These are phyloP conservation scores for Petrocephalus microphthalmus DNA, from an alignment of 2,113 vertebrate genomes.

Conservation along the genomic window DNA sequence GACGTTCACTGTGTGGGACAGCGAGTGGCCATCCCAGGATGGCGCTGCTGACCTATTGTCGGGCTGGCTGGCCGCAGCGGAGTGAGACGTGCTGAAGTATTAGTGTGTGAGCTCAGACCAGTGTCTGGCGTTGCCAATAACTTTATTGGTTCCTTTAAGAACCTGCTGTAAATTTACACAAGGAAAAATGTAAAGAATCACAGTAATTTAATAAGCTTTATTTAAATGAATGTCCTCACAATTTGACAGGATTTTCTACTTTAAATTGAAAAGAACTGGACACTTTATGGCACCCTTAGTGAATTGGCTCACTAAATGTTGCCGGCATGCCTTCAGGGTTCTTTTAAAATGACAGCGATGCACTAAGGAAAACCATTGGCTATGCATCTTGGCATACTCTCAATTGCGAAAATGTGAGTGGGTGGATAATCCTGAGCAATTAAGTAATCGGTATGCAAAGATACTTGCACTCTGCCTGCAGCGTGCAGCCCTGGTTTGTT, in stretches of 20 bases:
- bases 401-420: background rate
- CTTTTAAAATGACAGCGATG: background rate
- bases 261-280: constrained; percentile 2
- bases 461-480: background rate
- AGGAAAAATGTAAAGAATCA: background rate
- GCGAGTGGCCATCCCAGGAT: background rate
- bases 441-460: constrained; percentile 1
- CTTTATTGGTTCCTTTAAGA: background rate
- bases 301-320: background rate
- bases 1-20: background rate
- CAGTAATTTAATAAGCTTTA: background rate
- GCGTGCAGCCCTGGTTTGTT: background rate
- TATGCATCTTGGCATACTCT: background rate
- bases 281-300: background rate
- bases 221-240: background rate
- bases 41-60: background rate
- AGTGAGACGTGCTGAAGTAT: background rate
- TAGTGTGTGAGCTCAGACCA: background rate
- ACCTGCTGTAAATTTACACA: background rate
- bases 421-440: background rate
- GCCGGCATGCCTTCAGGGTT: background rate
- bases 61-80: background rate
- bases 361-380: background rate
- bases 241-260: background rate
- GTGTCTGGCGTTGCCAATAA: background rate